Percentiles rank a stretch among this genome's conserved stretches.
These are phyloP conservation scores for Lordiphosa collinella DNA, from an alignment of 1,140 invertebrate species.

Conservation along the genomic window DNA sequence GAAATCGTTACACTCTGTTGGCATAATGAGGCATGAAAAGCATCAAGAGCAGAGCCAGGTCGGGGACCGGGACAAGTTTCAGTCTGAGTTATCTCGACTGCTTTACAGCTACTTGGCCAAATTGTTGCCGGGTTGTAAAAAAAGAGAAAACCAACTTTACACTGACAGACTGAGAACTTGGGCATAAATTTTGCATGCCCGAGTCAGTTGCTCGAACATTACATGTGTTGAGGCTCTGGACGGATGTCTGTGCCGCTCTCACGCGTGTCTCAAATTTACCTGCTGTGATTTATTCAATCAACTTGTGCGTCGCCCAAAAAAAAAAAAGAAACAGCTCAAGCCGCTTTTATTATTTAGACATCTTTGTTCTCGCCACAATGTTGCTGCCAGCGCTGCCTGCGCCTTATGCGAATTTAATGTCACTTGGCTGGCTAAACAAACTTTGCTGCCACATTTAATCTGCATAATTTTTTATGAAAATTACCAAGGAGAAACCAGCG, in stretches of 20 bases:
- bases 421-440: conserved; percentile 46
- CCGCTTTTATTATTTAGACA: conserved; percentile 73
- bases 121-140: conserved; percentile 60
- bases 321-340: conserved; percentile 19
- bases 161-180: conserved; percentile 10
- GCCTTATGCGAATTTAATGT: conserved; percentile 70
- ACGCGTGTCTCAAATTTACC: conserved; percentile 52
- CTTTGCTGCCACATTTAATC: conserved; percentile 68
- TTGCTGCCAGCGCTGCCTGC: conserved; percentile 9
- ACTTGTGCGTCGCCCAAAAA: conserved; percentile 52
- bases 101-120: conserved; percentile 67
- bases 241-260: conserved; percentile 17
- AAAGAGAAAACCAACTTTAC: conserved; percentile 24
- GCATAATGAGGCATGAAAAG: conserved; percentile 61
- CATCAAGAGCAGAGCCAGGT: conserved; percentile 8
- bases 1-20: conserved; percentile 62
- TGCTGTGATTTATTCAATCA: conserved; percentile 76
- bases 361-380: conserved; percentile 35
- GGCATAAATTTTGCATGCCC: conserved; percentile 52
- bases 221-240: conserved; percentile 2
- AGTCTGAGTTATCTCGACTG: conserved; percentile 38
- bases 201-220: conserved; percentile 27
- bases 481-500: conserved; percentile 7
- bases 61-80: conserved; percentile 16
- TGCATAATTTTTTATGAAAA: conserved; percentile 74